phyloP scores from a whole-genome alignment of 2,888 invertebrate genomes.

The Aelia acuminata region DNA sequence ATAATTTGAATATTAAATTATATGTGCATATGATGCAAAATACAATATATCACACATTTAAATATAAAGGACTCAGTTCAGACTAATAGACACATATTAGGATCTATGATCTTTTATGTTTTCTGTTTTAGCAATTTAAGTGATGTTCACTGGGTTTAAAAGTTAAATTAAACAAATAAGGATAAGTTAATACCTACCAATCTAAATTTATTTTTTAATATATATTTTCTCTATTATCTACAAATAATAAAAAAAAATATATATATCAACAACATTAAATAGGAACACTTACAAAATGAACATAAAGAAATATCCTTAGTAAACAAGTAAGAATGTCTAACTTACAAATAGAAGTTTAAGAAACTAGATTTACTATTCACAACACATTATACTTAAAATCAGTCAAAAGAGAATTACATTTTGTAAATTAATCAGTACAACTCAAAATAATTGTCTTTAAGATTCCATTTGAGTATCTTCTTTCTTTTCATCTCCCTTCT shows the following conservation, averaged over 20 bases:
- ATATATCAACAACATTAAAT: background rate
- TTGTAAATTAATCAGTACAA: background rate
- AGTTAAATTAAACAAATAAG: background rate
- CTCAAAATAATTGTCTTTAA: background rate
- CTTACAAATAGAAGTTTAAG: background rate
- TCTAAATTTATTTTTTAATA: background rate
- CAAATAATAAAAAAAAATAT: background rate
- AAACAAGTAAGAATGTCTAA: background rate
- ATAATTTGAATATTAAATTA: too few species aligned
- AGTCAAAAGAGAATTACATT: background rate
- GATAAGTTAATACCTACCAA: too few species aligned
- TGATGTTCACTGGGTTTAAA: background rate
- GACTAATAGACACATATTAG: background rate
- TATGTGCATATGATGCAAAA: too few species aligned
- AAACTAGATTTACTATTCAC: background rate
- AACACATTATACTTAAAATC: background rate
- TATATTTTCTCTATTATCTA: background rate
- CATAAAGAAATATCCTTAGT: background rate
- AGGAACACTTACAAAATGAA: background rate
- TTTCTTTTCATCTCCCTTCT: conserved; percentile 46
- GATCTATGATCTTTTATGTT: background rate
- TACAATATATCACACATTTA: background rate
- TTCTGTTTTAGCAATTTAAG: background rate
- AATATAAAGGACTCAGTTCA: background rate
- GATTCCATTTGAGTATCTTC: conserved; percentile 41